Evolutionary conservation across 2,113 vertebrate genomes (phyloP), one percentile per base, ranked within the genome.

Genomic region (Vidua macroura): DNA sequence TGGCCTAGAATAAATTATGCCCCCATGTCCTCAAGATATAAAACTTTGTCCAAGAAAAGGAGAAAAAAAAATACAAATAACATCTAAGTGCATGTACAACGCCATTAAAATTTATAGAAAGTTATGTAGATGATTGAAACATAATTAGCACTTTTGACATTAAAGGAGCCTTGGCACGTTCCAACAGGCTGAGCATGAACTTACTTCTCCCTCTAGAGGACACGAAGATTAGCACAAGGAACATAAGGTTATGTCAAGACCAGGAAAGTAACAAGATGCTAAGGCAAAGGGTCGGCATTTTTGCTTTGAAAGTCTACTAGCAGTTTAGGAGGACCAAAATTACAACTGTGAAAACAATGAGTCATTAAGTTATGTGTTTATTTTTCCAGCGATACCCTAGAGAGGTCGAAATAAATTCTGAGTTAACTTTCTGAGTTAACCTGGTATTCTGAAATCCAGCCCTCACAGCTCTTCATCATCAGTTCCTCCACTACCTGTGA

Each of bases 151-250:
- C 10, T 82, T 93, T 24, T 35, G 41, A 27, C 21, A 6, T 6
- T 55, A 74, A 69, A 31, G 23, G 7, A 86, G 46, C 2, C 18
- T 43, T 52, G 51, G 35, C 23, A 24, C 28, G 49, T 76, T 21
- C 31, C 52, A 72, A 27, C 11, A 25, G 39, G 39, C 19, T 51
- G 22, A 86, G 23, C 39, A 83, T 67, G 76, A 92, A 74, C 12
- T 64, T 74, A 66, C 28, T 92, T 24, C 96, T 95, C 96, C 96
- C 96, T 85, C 97, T 97, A 97, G 91, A 94, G 97, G 95, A 87
- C 33, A 37, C 2, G 44, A 86, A 86, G 82, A 64, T 74, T 15
- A 89, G 22, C 51, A 56, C 56, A 89, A 80, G 55, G 48, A 88
- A 77, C 52, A 3, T 1, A 37, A 70, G 14, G 31, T 53, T 9